Percentiles rank a stretch among this genome's conserved stretches.
Evolutionary conservation across 2,888 invertebrate genomes (phyloP).

Genomic region (Melanargia galathea): DNA sequence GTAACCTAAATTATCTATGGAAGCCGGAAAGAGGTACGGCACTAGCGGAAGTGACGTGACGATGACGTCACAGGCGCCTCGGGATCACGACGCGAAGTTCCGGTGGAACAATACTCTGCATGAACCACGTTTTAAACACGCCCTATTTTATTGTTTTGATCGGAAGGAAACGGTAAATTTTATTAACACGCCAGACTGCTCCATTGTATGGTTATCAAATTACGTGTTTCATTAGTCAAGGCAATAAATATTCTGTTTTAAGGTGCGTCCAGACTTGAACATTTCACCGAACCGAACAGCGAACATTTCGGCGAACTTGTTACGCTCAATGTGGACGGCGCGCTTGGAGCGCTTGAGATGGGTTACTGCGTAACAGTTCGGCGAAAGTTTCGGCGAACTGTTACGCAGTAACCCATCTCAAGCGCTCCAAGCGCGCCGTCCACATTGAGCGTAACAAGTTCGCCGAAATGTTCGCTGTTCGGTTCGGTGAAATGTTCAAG

Average conservation of each 20-base stretch:
- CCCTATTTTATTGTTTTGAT: constrained; percentile 33
- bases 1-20: constrained; percentile 35
- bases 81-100: constrained; percentile 55
- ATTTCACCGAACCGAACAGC: too few relatives aligned
- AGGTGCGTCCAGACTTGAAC: too few relatives aligned
- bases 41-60: constrained; percentile 59
- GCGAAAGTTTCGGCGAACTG: too few relatives aligned
- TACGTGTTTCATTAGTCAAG: constrained; percentile 1
- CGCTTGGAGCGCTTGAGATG: too few relatives aligned
- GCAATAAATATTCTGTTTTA: neutral
- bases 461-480: too few relatives aligned
- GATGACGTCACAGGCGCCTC: constrained; percentile 66
- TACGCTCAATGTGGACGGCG: too few relatives aligned
- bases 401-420: too few relatives aligned
- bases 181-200: constrained; percentile 17
- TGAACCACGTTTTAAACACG: constrained; percentile 42
- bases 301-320: too few relatives aligned
- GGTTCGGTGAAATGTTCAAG: too few relatives aligned
- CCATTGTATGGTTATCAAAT: constrained; percentile 28
- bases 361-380: too few relatives aligned
- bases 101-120: constrained; percentile 62
- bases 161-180: constrained; percentile 36
- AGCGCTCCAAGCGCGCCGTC: too few relatives aligned
- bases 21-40: constrained; percentile 57
- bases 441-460: too few relatives aligned